Base-by-base conservation (phyloP, 35 echinoderm and acorn worm species). In the Anneissia japonica region DNA sequence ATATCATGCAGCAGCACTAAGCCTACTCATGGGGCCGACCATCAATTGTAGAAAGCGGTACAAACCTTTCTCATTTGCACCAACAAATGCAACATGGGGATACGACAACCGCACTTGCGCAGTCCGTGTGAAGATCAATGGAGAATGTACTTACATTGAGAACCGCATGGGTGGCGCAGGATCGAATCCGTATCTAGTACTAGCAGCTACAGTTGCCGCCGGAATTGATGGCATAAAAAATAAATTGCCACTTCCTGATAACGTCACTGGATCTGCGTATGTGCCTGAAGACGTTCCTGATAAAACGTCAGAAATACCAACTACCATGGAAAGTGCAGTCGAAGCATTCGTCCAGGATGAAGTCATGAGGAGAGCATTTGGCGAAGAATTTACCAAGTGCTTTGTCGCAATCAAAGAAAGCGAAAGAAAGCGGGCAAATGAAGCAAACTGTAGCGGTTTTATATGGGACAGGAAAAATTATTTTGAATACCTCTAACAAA, bases 161-260 rank as follows among this genome's bases (percentile, higher is more conserved):
- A 89, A 93, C 38, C 87, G 91, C n/a, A 77, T 82, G 0, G 86
- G 91, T 14, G 88, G 86, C 19, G 75, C 75, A 12, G 91, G 81
- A 30, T 39, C 77, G 36, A 89, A 86, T 46, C 81, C 86, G 2
- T 93, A 93, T 81, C 76, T 83, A 26, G 80, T 75, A 30, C 45
- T 89, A 21, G 91, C 91, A 17, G 91, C 91, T 17, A 83, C 79
- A 26, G 79, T 93, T 17, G 91, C 91, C 0, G 91, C 91, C 0
- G 87, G 87, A 36, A 85, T 89, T 1, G 91, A 93, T 39, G 91
- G 87, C 2, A 88, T 93, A 36, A 86, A 56, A 37, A 89, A 89
- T 43, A 72, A 93, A 81, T 84, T 84, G 38, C 32, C 77, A 51
- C 87, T 82, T 75, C 79, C 79, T 21, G 46, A 45, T 5, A 41